These are phyloP conservation scores for Cairina moschata DNA, from an alignment of 2,113 vertebrate genomes.

Conservation along the genomic window DNA sequence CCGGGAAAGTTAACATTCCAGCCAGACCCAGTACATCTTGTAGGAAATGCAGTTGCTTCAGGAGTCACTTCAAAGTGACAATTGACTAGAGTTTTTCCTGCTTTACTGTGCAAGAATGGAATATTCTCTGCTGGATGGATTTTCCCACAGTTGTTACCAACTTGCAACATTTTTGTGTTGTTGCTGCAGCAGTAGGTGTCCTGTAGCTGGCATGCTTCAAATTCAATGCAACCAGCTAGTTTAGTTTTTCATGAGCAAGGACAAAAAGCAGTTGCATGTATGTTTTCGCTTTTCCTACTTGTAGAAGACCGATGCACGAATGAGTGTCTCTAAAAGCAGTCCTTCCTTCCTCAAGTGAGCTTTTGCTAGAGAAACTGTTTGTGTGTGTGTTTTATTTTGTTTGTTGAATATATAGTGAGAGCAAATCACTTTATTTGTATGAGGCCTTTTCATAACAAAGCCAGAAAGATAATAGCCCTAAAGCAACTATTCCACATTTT, in stretches of 20 bases:
- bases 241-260: background rate
- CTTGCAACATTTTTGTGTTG: background rate
- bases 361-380: background rate
- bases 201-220: background rate
- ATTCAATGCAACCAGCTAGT: background rate
- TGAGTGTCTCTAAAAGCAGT: background rate
- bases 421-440: conserved; percentile 20
- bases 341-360: background rate
- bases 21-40: background rate
- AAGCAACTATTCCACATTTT: conserved; percentile 25
- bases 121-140: background rate
- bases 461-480: conserved; percentile 2
- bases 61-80: background rate
- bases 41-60: background rate
- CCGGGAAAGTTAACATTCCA: no score
- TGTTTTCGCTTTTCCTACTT: background rate
- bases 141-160: conserved; percentile 27
- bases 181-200: conserved; percentile 31
- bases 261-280: background rate
- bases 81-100: background rate
- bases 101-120: background rate
- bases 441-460: conserved; percentile 2
- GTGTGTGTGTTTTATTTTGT: background rate
- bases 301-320: background rate
- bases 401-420: background rate